Evolutionary conservation across 2,113 vertebrate species (phyloP).

Genomic region (Peromyscus polionotus): DNA sequence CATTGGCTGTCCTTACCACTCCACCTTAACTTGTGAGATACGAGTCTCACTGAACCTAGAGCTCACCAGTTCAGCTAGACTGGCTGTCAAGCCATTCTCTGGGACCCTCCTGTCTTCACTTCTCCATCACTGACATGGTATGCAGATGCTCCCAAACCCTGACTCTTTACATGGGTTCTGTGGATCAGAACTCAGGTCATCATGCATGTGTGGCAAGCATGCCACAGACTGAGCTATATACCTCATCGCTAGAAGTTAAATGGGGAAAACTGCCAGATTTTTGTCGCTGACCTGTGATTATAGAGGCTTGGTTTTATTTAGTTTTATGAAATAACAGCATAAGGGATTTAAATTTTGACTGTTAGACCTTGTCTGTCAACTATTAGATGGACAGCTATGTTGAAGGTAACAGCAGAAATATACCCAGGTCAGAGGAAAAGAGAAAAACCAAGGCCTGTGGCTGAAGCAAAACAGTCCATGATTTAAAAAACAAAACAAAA

Average conservation of each 20-base stretch:
- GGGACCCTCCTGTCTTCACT: too few relatives aligned
- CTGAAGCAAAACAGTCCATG: constrained; percentile 64
- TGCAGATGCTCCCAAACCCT: too few relatives aligned
- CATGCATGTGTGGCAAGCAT: not conserved
- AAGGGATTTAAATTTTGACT: constrained; percentile 41
- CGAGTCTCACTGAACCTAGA: not conserved
- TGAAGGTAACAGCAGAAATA: constrained; percentile 84
- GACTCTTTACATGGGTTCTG: not conserved
- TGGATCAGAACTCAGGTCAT: not conserved
- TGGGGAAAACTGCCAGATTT: not conserved
- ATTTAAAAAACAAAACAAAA: too few relatives aligned
- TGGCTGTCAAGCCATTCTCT: not conserved
- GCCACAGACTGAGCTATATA: not conserved
- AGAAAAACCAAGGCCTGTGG: constrained; percentile 81
- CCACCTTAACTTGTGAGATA: not conserved
- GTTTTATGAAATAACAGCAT: not conserved
- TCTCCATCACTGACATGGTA: too few relatives aligned
- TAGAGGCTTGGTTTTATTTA: not conserved
- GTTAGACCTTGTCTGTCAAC: constrained; percentile 17
- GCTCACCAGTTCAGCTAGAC: not conserved
- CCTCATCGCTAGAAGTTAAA: not conserved
- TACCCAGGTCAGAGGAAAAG: constrained; percentile 73
- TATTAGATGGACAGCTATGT: constrained; percentile 56
- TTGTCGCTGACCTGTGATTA: not conserved
- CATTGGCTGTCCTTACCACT: not conserved